Base-by-base conservation (phyloP, 2,797 vertebrate genomes). In the Melopsittacus undulatus region DNA sequence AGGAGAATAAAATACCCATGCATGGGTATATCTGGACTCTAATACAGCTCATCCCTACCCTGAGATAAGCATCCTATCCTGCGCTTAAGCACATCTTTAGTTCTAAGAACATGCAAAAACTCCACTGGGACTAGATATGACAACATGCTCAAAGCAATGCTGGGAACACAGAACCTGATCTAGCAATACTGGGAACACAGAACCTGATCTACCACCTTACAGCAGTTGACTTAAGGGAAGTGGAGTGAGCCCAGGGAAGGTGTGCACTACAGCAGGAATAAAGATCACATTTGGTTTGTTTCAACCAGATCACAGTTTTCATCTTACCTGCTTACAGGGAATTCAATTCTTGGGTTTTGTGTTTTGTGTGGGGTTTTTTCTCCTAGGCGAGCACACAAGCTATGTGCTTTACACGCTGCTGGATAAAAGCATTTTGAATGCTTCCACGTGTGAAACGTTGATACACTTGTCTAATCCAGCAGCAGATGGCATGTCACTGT, bases 1-100 rank as follows among this genome's bases (percentile, higher is more conserved):
- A 81, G 90, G 29, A 96, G 69, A 95, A 67, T 34, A 74, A 90
- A 90, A 72, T 38, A 89, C 73, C 88, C 11, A 22, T 81, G 90
- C 90, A 76, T 6, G 49, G 88, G 73, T 93, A 83, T 29, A 74
- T 59, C 67, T 52, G 83, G 70, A 43, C 63, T 92, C 56, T 45
- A 74, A 57, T 2, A 15, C 72, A 94, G 87, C 83, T 85, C 92
- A 88, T 49, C 87, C 67, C 76, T 43, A 23, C 5, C 51, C 79
- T 0, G 24, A 87, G 83, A 85, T 64, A 76, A 90, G 64, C 90
- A 78, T 57, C 77, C 76, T 70, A 57, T n/a, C 43, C 69, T 83
- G 94, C 54, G 57, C 76, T 83, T 38, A 62, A 90, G 94, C 46
- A 79, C 48, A 87, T 38, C 43, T 82, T 63, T 34, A 84, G 62